Base-by-base conservation (phyloP, 2,113 vertebrate genomes). In the Platysteira castanea region DNA sequence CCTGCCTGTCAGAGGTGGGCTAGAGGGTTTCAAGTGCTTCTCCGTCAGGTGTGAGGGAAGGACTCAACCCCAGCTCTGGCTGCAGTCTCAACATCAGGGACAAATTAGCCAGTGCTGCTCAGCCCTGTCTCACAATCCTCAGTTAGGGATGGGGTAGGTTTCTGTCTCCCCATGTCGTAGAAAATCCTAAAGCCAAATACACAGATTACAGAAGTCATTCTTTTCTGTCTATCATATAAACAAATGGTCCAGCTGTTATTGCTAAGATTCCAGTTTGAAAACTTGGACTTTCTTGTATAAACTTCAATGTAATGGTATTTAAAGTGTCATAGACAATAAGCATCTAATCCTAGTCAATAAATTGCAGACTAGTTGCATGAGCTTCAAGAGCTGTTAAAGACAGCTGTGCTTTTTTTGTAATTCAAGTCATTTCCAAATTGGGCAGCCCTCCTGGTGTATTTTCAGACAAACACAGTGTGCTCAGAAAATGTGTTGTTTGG, bases 281-380 rank as follows among this genome's bases (percentile, higher is more conserved):
- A 98, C 98, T 98, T 98, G 98, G 98, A 98, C 98, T 98, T 98
- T 98, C 98, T 98, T 98, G 96, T 98, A 98, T 98, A 98, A 98
- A 98, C 98, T 98, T 98, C 97, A 97, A 98, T 98, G 98, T 98
- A 98, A 98, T 98, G 98, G 98, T 98, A 98, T 98, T 98, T 98
- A 98, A 98, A 98, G 98, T 98, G 98, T 98, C 98, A 98, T 97
- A 98, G 98, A 98, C 98, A 98, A 98, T 98, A 98, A 98, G 98
- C 97, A 96, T 98, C 98, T 98, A 98, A 98, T 98, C 98, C 98
- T 98, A 95, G 98, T 98, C 98, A 98, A 98, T 98, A 98, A 98
- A 98, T 98, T 98, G 97, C 98, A 98, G 97, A 93, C 97, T 97
- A 82, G 82, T 97, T 97, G 98, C 97, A 97, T 97, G 97, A 97